Evolutionary conservation across 2,797 vertebrate species (phyloP), one percentile per base, ranked within the genome.

Genomic region (Smutsia temminckii): DNA sequence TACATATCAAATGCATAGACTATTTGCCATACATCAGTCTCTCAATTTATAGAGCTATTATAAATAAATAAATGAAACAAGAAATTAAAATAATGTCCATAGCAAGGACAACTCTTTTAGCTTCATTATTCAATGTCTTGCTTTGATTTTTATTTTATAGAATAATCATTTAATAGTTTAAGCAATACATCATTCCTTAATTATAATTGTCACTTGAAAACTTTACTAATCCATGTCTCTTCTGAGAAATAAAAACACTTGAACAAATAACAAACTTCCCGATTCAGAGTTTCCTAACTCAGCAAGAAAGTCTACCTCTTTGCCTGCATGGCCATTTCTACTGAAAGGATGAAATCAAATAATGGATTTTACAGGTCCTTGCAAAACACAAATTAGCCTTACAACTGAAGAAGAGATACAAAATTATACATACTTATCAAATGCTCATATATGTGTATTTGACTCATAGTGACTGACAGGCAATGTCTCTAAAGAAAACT

Each of bases 131-230:
- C 93, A 97, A 79, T 79, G 74, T 89, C 81, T 16, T 96, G 61
- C 75, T 94, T 96, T 94, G 74, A 91, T 96, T 95, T 96, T 95
- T 85, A 93, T 94, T 87, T 96, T 84, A 96, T 80, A 85, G 83
- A 91, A 93, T 85, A 96, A 89, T 93, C 91, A 86, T 96, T 93
- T 96, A 57, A 74, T 59, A 89, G 90, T 81, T 94, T 94, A 92
- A 90, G 51, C 89, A 94, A 97, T 94, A 61, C 23, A 91, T 96
- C 94, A 95, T 97, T 93, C 57, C 83, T 93, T 93, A 93, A 97
- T 96, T 97, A 89, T 91, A 96, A 66, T 32, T 94, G 85, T 93
- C 93, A 89, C 32, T 7, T 95, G 92, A 96, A 94, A 96, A 93
- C 78, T 68, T 92, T 89, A 78, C 79, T 87, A 95, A 93, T 92